Evolutionary conservation across 2,888 invertebrate species (phyloP), one percentile per base, ranked within the genome.

Genomic region (Cephus nigrinus): DNA sequence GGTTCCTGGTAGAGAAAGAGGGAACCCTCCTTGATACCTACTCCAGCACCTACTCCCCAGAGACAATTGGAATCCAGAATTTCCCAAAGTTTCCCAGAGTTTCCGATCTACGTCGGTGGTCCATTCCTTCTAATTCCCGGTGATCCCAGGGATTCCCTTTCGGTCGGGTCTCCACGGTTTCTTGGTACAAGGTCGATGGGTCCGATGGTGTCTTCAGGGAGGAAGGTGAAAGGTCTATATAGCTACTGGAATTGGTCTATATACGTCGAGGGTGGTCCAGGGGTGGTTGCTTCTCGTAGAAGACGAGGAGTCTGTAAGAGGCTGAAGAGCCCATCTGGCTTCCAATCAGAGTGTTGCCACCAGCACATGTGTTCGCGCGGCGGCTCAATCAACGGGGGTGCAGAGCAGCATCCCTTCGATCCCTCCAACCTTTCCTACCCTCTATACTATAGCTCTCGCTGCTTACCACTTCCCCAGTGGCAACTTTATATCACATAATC

Each of bases 281-380:
- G 40, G 40, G 40, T 40, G 40, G 40, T 40, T 40, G 15, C 40
- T 40, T 40, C 40, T 15, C 40, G 15, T 15, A 12, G 69, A 69
- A 69, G 69, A 69, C 69, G 69, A 69, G 31, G 69, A 69, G 69
- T 32, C 32, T 12, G 33, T 72, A 87, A 88, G 87, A 86, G 86
- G 82, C 82, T 80, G 86, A 84, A 86, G 84, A 89, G 85, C 87
- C 88, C 88, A 89, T 89, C 88, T 88, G 88, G 87, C 86, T 87
- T 86, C 87, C 89, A 89, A 89, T 89, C 89, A 89, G 88, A 86
- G 84, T 81, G 83, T 87, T 87, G 88, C 87, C 86, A 87, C 84
- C 83, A 84, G 85, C 89, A 89, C 88, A 89, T 88, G 87, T 88
- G 89, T 87, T 89, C 88, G 84, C 81, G 84, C 82, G 84, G 85